These are phyloP conservation scores for Athalia cordata DNA, from an alignment of 2,888 invertebrate genomes.

Conservation along the genomic window DNA sequence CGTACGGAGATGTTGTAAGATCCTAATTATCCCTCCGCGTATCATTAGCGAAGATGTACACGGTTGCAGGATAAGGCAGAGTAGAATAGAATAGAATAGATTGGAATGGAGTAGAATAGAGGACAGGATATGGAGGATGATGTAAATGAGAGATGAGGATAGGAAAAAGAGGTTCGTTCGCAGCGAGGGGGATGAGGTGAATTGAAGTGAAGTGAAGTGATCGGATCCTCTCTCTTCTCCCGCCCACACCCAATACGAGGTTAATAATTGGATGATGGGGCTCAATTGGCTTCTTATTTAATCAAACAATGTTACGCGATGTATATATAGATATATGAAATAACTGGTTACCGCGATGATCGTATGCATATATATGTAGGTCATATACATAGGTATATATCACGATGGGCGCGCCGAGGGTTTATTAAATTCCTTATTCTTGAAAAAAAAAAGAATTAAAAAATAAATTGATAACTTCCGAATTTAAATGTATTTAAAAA, in stretches of 20 bases:
- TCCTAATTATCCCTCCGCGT: no score
- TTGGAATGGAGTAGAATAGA: no score
- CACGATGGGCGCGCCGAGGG: not conserved
- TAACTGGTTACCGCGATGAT: not conserved
- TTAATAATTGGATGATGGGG: constrained; percentile 41
- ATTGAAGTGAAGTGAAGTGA: no score
- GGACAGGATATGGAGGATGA: no score
- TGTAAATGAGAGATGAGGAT: no score
- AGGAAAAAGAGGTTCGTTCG: no score
- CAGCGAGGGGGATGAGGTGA: no score
- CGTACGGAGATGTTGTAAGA: no score
- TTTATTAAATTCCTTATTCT: constrained; percentile 4
- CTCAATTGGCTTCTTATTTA: constrained; percentile 44
- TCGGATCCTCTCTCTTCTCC: not conserved
- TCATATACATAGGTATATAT: not conserved
- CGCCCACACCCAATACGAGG: not conserved
- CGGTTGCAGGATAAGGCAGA: no score
- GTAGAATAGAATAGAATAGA: no score
- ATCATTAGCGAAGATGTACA: no score
- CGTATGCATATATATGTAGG: not conserved
- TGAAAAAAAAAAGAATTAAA: not conserved
- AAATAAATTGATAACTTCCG: not conserved
- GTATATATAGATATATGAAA: not conserved
- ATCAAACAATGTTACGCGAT: constrained; percentile 43
- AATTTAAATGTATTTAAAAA: not conserved